A percentile compares a stretch with the other conserved stretches of the same genome.
These are phyloP conservation scores for Flexamia atlantica DNA, from an alignment of 2,888 invertebrate genomes.

Conservation along the genomic window DNA sequence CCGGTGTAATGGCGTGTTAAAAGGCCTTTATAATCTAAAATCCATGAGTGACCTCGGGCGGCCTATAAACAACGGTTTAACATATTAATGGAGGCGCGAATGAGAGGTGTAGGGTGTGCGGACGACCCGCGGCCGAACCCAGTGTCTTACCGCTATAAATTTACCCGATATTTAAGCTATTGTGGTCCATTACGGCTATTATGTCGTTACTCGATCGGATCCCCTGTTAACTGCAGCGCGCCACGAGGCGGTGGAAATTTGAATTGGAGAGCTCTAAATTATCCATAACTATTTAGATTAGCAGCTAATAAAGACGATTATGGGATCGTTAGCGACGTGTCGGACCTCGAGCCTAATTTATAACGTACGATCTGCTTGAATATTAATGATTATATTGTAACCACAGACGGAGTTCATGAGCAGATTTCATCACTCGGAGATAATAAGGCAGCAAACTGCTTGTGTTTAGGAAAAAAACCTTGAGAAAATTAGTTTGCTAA, in stretches of 20 bases:
- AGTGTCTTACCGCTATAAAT: constrained; percentile 14
- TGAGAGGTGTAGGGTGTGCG: constrained; percentile 21
- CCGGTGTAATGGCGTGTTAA: constrained; percentile 47
- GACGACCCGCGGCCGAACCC: background rate
- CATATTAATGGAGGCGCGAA: constrained; percentile 43
- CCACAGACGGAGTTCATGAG: background rate
- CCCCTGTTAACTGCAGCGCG: background rate
- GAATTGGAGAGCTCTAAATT: constrained; percentile 34
- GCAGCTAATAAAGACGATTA: constrained; percentile 44
- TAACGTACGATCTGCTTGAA: constrained; percentile 3
- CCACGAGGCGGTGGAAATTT: constrained; percentile 10
- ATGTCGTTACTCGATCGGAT: constrained; percentile 38
- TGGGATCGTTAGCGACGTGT: constrained; percentile 16
- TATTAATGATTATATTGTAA: background rate
- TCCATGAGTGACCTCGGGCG: constrained; percentile 20
- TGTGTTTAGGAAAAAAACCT: too few relatives aligned
- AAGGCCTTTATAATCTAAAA: constrained; percentile 48
- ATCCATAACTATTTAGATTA: constrained; percentile 41
- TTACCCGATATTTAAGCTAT: constrained; percentile 22
- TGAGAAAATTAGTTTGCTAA: too few relatives aligned
- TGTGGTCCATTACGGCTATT: constrained; percentile 22
- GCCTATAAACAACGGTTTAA: constrained; percentile 46
- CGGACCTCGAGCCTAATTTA: background rate
- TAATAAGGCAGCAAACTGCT: too few relatives aligned
- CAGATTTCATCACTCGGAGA: too few relatives aligned